Conservation (phyloP, 1,140 invertebrate genomes). For the Gonioctena quinquepunctata region DNA sequence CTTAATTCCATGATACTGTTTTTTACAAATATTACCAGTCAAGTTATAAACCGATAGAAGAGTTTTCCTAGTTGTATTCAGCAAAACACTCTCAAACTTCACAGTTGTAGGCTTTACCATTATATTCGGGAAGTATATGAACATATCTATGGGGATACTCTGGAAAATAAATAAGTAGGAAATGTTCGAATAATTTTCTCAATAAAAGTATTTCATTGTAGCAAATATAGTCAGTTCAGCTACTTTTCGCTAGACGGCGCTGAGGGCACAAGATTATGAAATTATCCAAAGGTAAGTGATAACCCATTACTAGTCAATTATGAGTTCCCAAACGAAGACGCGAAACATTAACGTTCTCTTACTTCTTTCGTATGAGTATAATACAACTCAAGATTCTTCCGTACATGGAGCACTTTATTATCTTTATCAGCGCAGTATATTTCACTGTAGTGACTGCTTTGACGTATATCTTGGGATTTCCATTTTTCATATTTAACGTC, state of each 20-base stretch:
- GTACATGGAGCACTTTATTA: background rate
- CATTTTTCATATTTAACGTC: background rate
- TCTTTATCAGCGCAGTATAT: slow-evolving; percentile 2
- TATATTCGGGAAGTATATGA: slow-evolving; percentile 33
- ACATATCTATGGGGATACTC: slow-evolving; percentile 26
- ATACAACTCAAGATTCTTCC: background rate
- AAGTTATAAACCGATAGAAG: slow-evolving; percentile 28
- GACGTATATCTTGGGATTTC: too few relatives aligned
- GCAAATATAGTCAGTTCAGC: too few relatives aligned
- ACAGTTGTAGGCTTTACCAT: slow-evolving; percentile 25
- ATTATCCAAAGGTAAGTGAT: too few relatives aligned
- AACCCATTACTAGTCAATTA: too few relatives aligned
- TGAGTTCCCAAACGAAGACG: too few relatives aligned
- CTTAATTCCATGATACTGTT: background rate
- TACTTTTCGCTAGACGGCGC: too few relatives aligned
- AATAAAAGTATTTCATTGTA: too few relatives aligned
- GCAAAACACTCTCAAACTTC: slow-evolving; percentile 29
- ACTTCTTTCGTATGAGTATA: background rate
- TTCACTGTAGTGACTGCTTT: background rate
- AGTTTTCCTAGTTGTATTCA: slow-evolving; percentile 28
- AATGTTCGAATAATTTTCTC: too few relatives aligned
- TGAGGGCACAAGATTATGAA: too few relatives aligned
- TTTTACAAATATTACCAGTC: slow-evolving; percentile 22
- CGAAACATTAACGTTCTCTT: too few relatives aligned
- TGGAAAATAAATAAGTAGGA: slow-evolving; percentile 4